phyloP scores from a whole-genome alignment of 2,888 invertebrate genomes.

The Ophion costatus region DNA sequence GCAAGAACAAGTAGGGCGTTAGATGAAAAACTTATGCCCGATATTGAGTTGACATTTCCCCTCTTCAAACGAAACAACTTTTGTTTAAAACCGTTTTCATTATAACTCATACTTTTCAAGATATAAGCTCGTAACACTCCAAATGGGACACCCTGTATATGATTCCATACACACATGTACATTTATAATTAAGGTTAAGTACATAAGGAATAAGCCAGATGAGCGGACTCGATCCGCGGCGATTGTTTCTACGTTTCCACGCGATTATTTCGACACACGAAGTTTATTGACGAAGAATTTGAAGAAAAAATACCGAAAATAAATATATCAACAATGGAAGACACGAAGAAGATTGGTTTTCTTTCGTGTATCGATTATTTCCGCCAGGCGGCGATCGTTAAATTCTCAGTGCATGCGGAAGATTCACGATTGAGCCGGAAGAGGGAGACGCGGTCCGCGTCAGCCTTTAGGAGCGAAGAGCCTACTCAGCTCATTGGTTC shows the following conservation, averaged over 20 bases:
- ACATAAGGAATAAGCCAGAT: neutral
- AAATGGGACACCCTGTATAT: neutral
- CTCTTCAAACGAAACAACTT: neutral
- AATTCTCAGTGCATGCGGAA: neutral
- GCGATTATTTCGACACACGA: too few relatives aligned
- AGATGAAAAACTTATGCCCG: too few relatives aligned
- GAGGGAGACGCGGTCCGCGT: neutral
- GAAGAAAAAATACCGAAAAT: too few relatives aligned
- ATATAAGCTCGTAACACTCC: neutral
- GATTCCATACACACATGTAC: neutral
- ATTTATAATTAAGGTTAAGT: neutral
- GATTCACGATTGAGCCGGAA: neutral
- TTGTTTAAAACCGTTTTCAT: neutral
- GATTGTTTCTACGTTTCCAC: neutral
- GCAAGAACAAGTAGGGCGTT: too few relatives aligned
- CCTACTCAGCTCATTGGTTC: neutral
- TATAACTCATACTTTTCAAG: neutral
- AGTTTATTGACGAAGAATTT: neutral
- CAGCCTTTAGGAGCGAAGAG: neutral
- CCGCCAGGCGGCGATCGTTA: neutral
- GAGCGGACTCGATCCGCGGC: neutral
- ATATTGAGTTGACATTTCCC: too few relatives aligned
- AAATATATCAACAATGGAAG: too few relatives aligned
- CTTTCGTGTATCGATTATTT: neutral
- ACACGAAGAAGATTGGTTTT: too few relatives aligned